Percentiles rank a stretch among this genome's conserved stretches.
Conservation (phyloP, 1,140 invertebrate species). For the Dendrolimus punctatus region DNA sequence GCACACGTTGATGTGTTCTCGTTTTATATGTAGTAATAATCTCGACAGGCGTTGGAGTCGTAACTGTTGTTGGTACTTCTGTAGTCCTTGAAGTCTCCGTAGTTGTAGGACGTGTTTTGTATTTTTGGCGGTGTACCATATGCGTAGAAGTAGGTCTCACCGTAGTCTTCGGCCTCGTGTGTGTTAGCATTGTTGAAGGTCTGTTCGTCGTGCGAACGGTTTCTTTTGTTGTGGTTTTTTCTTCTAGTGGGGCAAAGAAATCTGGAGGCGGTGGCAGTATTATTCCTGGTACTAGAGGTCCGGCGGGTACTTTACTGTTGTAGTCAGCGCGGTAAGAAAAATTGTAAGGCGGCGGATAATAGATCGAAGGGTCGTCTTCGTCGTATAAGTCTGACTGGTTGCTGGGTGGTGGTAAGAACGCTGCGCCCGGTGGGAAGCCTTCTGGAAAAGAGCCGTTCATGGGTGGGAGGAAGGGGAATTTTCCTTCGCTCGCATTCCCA, state of each 20-base stretch:
- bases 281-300: conserved; percentile 89
- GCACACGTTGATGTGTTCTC: conserved; percentile 49
- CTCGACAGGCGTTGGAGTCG: conserved; percentile 45
- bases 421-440: conserved; percentile 77
- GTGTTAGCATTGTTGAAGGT: conserved; percentile 42
- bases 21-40: conserved; percentile 42
- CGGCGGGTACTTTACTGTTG: conserved; percentile 82
- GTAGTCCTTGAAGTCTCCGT: conserved; percentile 57
- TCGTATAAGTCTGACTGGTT: conserved; percentile 84
- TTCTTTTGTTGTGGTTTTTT: conserved; percentile 38
- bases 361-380: conserved; percentile 91
- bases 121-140: conserved; percentile 48
- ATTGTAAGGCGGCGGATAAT: conserved; percentile 91
- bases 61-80: conserved; percentile 47
- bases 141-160: conserved; percentile 38
- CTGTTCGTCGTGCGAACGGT: conserved; percentile 45
- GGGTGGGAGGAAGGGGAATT: conserved; percentile 72
- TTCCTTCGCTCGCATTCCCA: conserved; percentile 72
- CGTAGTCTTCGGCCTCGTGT: conserved; percentile 50
- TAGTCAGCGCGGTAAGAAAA: conserved; percentile 88
- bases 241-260: conserved; percentile 82
- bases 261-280: conserved; percentile 89
- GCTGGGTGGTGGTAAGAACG: conserved; percentile 78
- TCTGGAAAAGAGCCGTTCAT: conserved; percentile 72
- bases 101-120: conserved; percentile 59